Conservation (phyloP, 2,797 vertebrate genomes). For the Argya squamiceps region DNA sequence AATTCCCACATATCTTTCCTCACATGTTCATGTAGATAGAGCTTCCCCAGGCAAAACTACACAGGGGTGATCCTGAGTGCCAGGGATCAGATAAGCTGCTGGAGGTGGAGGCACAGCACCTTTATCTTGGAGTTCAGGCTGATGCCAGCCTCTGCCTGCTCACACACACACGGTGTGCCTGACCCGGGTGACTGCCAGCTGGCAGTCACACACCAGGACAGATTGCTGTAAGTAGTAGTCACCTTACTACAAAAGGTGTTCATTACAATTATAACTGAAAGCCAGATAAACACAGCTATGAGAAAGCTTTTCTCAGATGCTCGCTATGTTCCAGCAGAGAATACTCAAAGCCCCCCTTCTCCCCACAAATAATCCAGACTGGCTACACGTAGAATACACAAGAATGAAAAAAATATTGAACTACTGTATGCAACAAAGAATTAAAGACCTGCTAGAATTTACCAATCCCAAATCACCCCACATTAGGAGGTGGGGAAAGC, state of each 20-base stretch:
- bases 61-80: neutral
- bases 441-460: neutral
- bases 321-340: rapidly evolving
- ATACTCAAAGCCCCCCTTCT: neutral
- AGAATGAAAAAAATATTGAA: neutral
- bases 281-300: neutral
- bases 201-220: neutral
- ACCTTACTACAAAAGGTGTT: neutral
- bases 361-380: neutral
- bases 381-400: neutral
- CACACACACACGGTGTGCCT: rapidly evolving
- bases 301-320: no score
- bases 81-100: neutral
- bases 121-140: neutral
- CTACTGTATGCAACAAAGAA: neutral
- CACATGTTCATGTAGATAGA: rapidly evolving
- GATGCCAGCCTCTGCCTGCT: neutral
- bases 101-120: neutral
- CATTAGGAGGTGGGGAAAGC: neutral
- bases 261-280: neutral
- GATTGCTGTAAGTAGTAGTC: neutral
- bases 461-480: neutral
- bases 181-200: neutral
- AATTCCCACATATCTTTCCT: neutral
- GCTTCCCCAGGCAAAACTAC: neutral